Evolutionary conservation across 2,113 vertebrate genomes (phyloP).

Genomic region (Pardalotus punctatus): DNA sequence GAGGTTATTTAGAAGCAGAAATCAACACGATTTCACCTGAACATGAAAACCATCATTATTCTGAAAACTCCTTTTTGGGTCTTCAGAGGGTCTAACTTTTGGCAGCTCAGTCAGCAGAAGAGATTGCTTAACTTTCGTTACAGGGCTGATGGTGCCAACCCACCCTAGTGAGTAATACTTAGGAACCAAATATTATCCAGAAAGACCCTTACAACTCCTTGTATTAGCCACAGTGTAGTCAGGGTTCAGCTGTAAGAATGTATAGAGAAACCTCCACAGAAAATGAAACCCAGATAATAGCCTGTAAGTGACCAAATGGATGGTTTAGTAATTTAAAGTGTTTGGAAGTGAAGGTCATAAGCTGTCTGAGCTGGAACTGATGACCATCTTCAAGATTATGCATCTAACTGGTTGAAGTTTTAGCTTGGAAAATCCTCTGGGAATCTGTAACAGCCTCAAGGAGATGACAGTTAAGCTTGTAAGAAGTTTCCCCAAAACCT

Average conservation of each 20-base stretch:
- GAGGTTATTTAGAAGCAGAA: background rate
- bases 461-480: background rate
- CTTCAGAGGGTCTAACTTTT: background rate
- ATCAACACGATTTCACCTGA: background rate
- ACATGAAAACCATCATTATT: background rate
- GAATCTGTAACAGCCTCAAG: background rate
- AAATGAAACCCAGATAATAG: background rate
- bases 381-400: background rate
- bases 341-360: background rate
- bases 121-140: background rate
- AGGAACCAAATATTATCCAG: background rate
- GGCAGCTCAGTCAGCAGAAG: background rate
- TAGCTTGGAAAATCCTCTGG: background rate
- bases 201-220: background rate
- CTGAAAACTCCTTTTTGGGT: background rate
- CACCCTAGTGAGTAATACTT: fast-evolving
- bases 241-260: background rate
- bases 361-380: background rate
- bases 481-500: background rate
- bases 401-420: background rate
- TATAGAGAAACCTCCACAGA: background rate
- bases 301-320: background rate
- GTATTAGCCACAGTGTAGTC: too few species aligned
- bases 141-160: background rate
- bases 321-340: background rate